A percentile compares a stretch with the other conserved stretches of the same genome.
Evolutionary conservation across 2,888 invertebrate genomes (phyloP).

Genomic region (Agrypnus murinus): DNA sequence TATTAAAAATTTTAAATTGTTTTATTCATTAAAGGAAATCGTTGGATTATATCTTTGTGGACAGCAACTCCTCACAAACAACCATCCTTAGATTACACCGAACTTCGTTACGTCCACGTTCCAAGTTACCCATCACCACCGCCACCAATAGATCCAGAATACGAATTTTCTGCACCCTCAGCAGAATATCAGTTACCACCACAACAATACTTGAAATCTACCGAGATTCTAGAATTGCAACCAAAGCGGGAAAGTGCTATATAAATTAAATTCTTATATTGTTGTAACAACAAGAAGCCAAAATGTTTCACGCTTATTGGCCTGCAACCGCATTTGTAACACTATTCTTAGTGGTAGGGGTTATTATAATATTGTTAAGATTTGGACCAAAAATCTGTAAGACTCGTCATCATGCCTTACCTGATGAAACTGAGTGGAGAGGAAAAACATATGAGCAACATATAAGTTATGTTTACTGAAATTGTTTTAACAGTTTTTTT

Average conservation of each 20-base stretch:
- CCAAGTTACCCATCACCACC: conserved; percentile 60
- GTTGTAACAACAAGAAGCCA: conserved; percentile 31
- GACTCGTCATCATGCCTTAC: conserved; percentile 79
- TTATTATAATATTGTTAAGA: conserved; percentile 84
- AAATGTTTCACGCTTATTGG: conserved; percentile 81
- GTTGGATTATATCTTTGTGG: conserved; percentile 90
- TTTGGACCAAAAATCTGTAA: conserved; percentile 84
- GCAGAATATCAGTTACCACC: conserved; percentile 39
- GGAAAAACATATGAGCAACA: conserved; percentile 78
- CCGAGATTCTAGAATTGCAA: conserved; percentile 70
- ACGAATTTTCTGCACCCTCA: conserved; percentile 16
- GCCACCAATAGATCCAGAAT: conserved; percentile 9
- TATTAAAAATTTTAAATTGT: too few relatives aligned
- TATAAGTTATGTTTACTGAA: conserved; percentile 31
- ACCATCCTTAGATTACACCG: conserved; percentile 86
- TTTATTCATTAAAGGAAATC: conserved; percentile 79
- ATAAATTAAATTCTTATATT: conserved; percentile 66
- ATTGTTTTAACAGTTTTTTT: too few relatives aligned
- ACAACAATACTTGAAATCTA: conserved; percentile 30
- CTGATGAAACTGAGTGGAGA: conserved; percentile 80
- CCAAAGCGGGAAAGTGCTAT: conserved; percentile 89
- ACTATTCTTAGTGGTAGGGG: conserved; percentile 80
- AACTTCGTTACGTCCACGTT: conserved; percentile 76
- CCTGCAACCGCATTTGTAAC: conserved; percentile 85
- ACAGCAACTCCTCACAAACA: conserved; percentile 88